phyloP scores from a whole-genome alignment of 2,888 invertebrate genomes.

The Synanthedon tipuliformis region DNA sequence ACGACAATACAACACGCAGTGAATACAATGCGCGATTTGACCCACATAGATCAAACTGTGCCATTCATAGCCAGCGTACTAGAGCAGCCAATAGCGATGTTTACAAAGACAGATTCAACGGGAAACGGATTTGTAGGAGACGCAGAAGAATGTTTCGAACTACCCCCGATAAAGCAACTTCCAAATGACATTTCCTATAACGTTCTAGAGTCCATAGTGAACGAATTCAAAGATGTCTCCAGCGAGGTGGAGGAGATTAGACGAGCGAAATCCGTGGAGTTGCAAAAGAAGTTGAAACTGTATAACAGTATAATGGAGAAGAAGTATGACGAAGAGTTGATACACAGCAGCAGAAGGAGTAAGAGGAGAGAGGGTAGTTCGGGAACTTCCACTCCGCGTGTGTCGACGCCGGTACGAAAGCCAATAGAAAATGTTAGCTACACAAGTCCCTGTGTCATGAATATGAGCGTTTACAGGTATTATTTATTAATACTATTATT shows the following conservation, averaged over 20 bases:
- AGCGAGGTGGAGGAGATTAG: constrained; percentile 41
- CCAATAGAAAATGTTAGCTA: constrained; percentile 25
- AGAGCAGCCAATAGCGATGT: constrained; percentile 48
- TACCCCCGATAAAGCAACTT: constrained; percentile 71
- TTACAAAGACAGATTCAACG: constrained; percentile 37
- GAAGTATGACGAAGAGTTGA: constrained; percentile 78
- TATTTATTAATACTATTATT: constrained; percentile 6
- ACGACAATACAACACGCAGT: constrained; percentile 56
- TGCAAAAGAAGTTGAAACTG: constrained; percentile 70
- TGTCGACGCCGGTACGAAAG: constrained; percentile 30
- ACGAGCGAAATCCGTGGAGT: constrained; percentile 34
- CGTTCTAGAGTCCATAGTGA: constrained; percentile 53
- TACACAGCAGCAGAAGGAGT: constrained; percentile 66
- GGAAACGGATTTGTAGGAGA: constrained; percentile 53
- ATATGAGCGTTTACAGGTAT: constrained; percentile 37
- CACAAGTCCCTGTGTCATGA: constrained; percentile 46
- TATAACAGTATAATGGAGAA: constrained; percentile 78
- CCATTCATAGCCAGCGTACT: constrained; percentile 53
- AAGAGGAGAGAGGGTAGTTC: constrained; percentile 33
- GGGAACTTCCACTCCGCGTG: constrained; percentile 27
- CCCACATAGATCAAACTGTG: constrained; percentile 46
- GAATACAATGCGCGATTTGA: constrained; percentile 50
- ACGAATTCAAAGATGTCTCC: constrained; percentile 48
- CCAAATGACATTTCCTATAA: constrained; percentile 57
- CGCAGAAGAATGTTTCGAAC: constrained; percentile 82